Conservation (phyloP, 2,888 invertebrate genomes). For the Bembecia ichneumoniformis region DNA sequence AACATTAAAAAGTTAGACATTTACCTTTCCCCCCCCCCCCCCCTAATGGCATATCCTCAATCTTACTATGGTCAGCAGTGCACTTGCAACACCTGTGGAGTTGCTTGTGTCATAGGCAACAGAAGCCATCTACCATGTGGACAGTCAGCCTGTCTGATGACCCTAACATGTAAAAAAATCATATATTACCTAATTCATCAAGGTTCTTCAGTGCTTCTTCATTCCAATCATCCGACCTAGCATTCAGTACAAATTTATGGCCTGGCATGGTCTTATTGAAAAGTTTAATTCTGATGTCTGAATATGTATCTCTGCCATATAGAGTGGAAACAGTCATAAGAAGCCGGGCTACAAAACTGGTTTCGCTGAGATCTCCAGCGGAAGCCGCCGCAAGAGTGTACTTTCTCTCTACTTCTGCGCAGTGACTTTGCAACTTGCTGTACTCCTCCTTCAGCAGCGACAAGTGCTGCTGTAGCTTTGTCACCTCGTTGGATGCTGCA, state of each 20-base stretch:
- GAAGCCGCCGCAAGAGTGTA: slow-evolving; percentile 84
- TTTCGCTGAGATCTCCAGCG: slow-evolving; percentile 75
- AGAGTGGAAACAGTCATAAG: slow-evolving; percentile 86
- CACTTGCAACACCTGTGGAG: too few species aligned
- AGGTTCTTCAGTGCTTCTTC: slow-evolving; percentile 78
- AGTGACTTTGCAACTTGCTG: slow-evolving; percentile 86
- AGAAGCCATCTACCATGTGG: too few species aligned
- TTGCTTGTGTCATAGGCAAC: too few species aligned
- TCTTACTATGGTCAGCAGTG: too few species aligned
- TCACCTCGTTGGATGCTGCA: slow-evolving; percentile 73
- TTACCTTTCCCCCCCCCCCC: too few species aligned
- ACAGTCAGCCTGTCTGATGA: neutral
- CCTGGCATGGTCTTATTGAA: slow-evolving; percentile 81
- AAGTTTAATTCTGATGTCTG: slow-evolving; percentile 86
- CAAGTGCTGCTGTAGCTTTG: slow-evolving; percentile 87
- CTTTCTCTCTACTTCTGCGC: slow-evolving; percentile 86
- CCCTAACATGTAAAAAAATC: slow-evolving; percentile 1
- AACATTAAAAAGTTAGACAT: too few species aligned
- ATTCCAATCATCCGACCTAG: slow-evolving; percentile 90
- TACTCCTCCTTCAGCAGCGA: slow-evolving; percentile 90
- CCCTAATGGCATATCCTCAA: too few species aligned
- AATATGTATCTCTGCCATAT: slow-evolving; percentile 84
- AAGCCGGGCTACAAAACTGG: slow-evolving; percentile 88
- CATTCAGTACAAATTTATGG: slow-evolving; percentile 91
- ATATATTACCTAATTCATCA: slow-evolving; percentile 75